Conservation (phyloP, 2,797 vertebrate species). For the Aselliscus stoliczkanus region DNA sequence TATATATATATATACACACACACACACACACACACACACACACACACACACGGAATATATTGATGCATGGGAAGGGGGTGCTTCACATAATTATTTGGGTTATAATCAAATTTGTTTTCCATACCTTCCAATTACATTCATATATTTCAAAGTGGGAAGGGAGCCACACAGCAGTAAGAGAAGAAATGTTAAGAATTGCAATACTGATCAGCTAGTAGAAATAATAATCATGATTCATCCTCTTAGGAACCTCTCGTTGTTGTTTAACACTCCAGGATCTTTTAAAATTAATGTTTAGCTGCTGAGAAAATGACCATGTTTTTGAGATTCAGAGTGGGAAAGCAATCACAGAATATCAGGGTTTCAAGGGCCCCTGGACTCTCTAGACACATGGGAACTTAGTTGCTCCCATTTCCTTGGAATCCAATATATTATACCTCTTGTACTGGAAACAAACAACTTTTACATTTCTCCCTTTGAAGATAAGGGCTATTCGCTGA, state of each 20-base stretch:
- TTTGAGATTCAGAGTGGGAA: neutral
- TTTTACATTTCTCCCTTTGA: neutral
- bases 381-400: neutral
- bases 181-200: constrained; percentile 12
- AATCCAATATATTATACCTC: neutral
- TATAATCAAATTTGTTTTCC: neutral
- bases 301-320: neutral
- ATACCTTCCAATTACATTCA: neutral
- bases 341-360: neutral
- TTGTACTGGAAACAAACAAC: neutral
- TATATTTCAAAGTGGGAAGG: neutral
- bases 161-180: neutral
- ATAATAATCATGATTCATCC: neutral
- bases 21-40: too few relatives aligned
- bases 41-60: neutral
- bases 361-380: neutral
- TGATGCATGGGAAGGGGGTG: neutral
- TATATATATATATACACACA: too few relatives aligned
- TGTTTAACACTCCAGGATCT: neutral
- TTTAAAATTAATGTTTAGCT: constrained; percentile 22
- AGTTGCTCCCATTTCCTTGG: neutral
- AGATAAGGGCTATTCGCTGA: neutral
- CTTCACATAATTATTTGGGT: neutral
- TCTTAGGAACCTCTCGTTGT: neutral
- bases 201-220: neutral